Conservation (phyloP, 2,113 vertebrate genomes). For the Ascaphus truei region DNA sequence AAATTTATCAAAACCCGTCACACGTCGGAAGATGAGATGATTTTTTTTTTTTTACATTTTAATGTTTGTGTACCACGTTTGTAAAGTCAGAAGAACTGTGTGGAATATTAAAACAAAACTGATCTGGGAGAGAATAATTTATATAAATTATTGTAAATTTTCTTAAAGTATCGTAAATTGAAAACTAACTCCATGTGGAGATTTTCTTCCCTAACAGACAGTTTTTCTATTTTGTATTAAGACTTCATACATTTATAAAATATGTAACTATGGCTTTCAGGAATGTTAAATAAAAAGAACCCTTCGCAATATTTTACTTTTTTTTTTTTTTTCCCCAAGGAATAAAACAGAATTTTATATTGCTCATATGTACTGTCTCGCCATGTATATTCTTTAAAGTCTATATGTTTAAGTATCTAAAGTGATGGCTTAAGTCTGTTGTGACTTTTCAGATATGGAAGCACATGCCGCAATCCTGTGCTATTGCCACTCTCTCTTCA, state of each 20-base stretch:
- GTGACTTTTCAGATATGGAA: too few relatives aligned
- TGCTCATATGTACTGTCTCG: too few relatives aligned
- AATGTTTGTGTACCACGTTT: conserved; percentile 58
- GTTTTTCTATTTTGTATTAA: conserved; percentile 76
- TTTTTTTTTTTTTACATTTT: conserved; percentile 66
- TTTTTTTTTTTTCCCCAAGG: too few relatives aligned
- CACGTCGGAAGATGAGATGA: conserved; percentile 83
- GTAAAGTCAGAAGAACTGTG: conserved; percentile 63
- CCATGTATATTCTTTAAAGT: too few relatives aligned
- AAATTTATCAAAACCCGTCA: conserved; percentile 82
- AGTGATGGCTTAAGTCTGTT: too few relatives aligned
- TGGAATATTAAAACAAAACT: conserved; percentile 54
- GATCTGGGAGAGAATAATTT: conserved; percentile 77
- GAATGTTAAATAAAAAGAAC: conserved; percentile 87
- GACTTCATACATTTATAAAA: conserved; percentile 79
- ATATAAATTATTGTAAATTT: conserved; percentile 82
- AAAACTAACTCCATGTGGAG: conserved; percentile 64
- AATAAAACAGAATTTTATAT: too few relatives aligned
- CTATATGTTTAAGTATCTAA: too few relatives aligned
- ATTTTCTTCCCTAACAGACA: conserved; percentile 64
- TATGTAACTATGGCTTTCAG: conserved; percentile 86
- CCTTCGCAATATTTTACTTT: conserved; percentile 60
- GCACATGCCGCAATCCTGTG: too few relatives aligned
- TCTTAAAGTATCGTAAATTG: conserved; percentile 67
- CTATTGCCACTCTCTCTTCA: too few relatives aligned